These are phyloP conservation scores for Nipponia nippon DNA, from an alignment of 2,113 vertebrate genomes.

Conservation along the genomic window DNA sequence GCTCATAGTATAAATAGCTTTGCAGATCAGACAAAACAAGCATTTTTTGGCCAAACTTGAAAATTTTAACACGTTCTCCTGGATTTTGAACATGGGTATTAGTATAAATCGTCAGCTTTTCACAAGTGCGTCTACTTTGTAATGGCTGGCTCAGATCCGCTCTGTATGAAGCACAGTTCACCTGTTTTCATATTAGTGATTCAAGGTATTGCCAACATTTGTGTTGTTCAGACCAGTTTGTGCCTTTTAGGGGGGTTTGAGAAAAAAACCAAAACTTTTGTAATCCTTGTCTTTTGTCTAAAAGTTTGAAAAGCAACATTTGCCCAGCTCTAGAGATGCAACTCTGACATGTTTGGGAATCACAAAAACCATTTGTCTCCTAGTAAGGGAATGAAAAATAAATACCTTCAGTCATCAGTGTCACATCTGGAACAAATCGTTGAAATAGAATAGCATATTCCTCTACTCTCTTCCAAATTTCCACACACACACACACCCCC, in stretches of 20 bases:
- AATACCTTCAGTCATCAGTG: background rate
- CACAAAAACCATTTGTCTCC: background rate
- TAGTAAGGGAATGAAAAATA: background rate
- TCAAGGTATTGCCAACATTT: background rate
- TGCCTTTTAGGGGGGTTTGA: background rate
- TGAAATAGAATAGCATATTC: background rate
- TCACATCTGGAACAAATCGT: background rate
- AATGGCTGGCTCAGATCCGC: background rate
- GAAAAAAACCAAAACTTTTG: background rate
- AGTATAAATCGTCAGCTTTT: background rate
- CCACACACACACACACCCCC: fast-evolving
- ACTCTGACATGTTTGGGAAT: background rate
- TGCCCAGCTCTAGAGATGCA: background rate
- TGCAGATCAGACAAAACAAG: background rate
- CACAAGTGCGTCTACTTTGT: background rate
- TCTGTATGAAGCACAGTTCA: background rate
- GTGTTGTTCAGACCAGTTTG: background rate
- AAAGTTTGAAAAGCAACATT: background rate
- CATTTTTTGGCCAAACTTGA: background rate
- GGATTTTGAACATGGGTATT: background rate
- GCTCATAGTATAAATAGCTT: background rate
- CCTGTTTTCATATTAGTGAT: background rate
- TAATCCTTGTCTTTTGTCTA: background rate
- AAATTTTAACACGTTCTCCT: background rate
- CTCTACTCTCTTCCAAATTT: background rate